phyloP scores from a whole-genome alignment of 2,113 vertebrate species.

The Petrocephalus zakoni region DNA sequence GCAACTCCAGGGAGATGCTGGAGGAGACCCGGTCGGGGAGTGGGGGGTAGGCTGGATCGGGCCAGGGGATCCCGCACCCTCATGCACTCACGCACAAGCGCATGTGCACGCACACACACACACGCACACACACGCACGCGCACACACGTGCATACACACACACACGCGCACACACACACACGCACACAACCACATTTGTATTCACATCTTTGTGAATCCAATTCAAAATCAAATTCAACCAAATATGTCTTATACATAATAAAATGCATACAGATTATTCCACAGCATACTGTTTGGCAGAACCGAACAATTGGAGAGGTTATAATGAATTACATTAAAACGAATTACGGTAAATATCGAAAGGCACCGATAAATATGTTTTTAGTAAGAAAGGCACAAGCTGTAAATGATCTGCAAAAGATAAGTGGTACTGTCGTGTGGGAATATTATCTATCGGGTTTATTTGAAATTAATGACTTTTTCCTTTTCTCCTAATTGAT shows the following conservation, averaged over 20 bases:
- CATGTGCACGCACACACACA: conserved; percentile 23
- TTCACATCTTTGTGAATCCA: no score
- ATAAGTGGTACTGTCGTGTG: neutral
- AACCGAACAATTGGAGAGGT: neutral
- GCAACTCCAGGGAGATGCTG: conserved; percentile 42
- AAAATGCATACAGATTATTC: neutral
- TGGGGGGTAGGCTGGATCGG: neutral
- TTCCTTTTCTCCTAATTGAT: conserved; percentile 12
- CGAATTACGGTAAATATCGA: neutral
- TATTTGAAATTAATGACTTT: neutral
- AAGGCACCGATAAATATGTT: neutral
- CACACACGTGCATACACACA: neutral
- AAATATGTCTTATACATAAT: neutral
- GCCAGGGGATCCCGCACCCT: conserved; percentile 2
- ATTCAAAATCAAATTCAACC: neutral
- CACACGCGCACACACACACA: neutral
- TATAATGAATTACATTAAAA: neutral
- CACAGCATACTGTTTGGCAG: neutral
- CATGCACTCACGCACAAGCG: conserved; percentile 26
- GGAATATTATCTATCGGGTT: neutral
- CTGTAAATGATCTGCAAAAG: neutral
- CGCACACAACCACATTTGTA: neutral
- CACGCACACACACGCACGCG: neutral
- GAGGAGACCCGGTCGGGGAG: conserved; percentile 8
- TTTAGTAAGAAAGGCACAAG: neutral